Conservation (phyloP, 2,888 invertebrate genomes). For the Drosophila algonquin region DNA sequence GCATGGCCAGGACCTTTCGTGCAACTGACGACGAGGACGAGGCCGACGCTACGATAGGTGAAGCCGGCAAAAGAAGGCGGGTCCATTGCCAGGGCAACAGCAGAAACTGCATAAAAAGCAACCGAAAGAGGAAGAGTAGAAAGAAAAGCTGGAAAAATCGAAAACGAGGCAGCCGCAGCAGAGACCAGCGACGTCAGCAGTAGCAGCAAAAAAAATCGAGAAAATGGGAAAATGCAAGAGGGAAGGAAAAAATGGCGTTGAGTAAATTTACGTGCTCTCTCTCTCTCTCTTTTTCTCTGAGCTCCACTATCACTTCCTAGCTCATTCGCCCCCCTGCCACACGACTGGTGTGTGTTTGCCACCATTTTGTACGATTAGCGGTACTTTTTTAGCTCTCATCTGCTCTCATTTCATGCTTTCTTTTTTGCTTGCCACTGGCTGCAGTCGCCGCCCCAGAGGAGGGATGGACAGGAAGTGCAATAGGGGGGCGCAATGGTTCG, state of each 20-base stretch:
- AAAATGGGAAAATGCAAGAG: slow-evolving; percentile 3
- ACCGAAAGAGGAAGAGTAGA: slow-evolving; percentile 38
- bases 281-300: slow-evolving; percentile 8
- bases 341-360: slow-evolving; percentile 49
- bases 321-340: not conserved
- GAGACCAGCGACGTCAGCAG: slow-evolving; percentile 38
- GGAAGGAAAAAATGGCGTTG: slow-evolving; percentile 55
- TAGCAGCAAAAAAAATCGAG: slow-evolving; percentile 17
- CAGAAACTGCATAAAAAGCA: slow-evolving; percentile 64
- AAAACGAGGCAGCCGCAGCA: slow-evolving; percentile 48
- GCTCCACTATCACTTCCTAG: not conserved
- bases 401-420: slow-evolving; percentile 28
- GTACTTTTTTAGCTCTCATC: slow-evolving; percentile 31
- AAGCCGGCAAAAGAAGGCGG: slow-evolving; percentile 80
- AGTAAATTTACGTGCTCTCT: slow-evolving; percentile 52
- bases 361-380: slow-evolving; percentile 77
- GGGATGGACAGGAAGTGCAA: slow-evolving; percentile 17
- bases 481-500: not conserved
- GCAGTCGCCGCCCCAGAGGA: slow-evolving; percentile 44
- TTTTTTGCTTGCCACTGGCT: slow-evolving; percentile 28
- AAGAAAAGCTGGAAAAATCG: slow-evolving; percentile 19
- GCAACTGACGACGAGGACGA: slow-evolving; percentile 44
- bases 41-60: slow-evolving; percentile 78
- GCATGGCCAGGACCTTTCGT: slow-evolving; percentile 34
- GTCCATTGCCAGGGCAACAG: slow-evolving; percentile 81